These are phyloP conservation scores for Melanotaenia duboulayi DNA, from an alignment of 2,113 vertebrate species.

Conservation along the genomic window DNA sequence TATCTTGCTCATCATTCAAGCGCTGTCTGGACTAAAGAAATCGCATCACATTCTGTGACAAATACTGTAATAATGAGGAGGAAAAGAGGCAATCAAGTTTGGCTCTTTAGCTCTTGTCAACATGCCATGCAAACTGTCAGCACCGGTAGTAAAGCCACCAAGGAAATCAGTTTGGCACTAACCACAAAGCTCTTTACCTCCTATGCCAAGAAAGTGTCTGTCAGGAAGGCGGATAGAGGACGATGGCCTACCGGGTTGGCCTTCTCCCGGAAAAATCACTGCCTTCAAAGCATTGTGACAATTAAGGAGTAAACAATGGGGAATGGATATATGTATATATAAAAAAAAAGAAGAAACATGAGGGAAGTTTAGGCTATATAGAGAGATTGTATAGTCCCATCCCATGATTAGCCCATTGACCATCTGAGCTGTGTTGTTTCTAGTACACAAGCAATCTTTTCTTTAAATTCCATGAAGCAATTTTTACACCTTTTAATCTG, in stretches of 20 bases:
- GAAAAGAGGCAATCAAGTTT: conserved; percentile 66
- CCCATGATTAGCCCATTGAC: conserved; percentile 44
- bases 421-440: conserved; percentile 28
- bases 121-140: conserved; percentile 56
- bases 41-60: conserved; percentile 55
- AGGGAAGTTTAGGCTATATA: conserved; percentile 10
- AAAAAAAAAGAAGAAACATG: conserved; percentile 29
- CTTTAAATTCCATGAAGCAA: conserved; percentile 16
- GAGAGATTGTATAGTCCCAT: background rate
- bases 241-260: conserved; percentile 36
- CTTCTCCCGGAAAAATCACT: conserved; percentile 15
- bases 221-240: conserved; percentile 43
- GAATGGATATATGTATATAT: background rate
- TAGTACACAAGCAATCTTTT: conserved; percentile 31
- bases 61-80: conserved; percentile 60
- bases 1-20: conserved; percentile 3
- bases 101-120: conserved; percentile 65
- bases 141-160: conserved; percentile 62
- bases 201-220: conserved; percentile 63
- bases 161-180: conserved; percentile 74
- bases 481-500: background rate
- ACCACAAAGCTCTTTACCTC: conserved; percentile 58
- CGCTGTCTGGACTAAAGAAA: conserved; percentile 18
- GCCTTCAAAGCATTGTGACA: conserved; percentile 40
- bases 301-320: conserved; percentile 50